A percentile compares a stretch with the other conserved stretches of the same genome.
Evolutionary conservation across 2,797 vertebrate genomes (phyloP).

Genomic region (Acipenser transmontanus): DNA sequence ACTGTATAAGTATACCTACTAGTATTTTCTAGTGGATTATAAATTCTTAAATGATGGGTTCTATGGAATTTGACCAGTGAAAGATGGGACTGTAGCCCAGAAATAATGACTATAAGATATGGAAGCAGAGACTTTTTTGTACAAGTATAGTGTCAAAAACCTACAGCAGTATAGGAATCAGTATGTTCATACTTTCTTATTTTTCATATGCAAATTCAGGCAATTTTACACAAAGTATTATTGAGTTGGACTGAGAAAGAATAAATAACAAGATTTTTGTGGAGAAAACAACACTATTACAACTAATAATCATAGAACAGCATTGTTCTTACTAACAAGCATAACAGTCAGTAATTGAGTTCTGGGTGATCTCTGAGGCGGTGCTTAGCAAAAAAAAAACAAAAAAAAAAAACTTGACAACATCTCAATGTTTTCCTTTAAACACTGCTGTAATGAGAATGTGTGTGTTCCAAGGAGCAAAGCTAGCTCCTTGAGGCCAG

Average conservation of each 20-base stretch:
- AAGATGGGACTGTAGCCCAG: too few species aligned
- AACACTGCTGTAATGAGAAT: slow-evolving; percentile 48
- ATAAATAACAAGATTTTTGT: slow-evolving; percentile 42
- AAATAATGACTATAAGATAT: too few species aligned
- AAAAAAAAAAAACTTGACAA: slow-evolving; percentile 41
- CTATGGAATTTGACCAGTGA: too few species aligned
- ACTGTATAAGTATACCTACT: too few species aligned
- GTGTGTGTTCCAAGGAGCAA: slow-evolving; percentile 37
- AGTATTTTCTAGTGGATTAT: too few species aligned
- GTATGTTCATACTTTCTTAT: too few species aligned
- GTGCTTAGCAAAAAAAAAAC: slow-evolving; percentile 35
- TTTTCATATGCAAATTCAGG: too few species aligned
- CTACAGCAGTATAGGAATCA: too few species aligned
- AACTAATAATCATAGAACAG: slow-evolving; percentile 40
- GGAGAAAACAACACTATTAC: slow-evolving; percentile 51
- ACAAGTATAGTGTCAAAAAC: too few species aligned
- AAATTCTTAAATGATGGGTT: too few species aligned
- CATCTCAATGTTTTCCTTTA: slow-evolving; percentile 46
- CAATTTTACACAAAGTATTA: slow-evolving; percentile 11
- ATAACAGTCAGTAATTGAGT: slow-evolving; percentile 50
- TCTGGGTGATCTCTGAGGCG: slow-evolving; percentile 53
- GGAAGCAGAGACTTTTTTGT: too few species aligned
- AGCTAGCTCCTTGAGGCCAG: slow-evolving; percentile 38
- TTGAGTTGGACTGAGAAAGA: slow-evolving; percentile 22
- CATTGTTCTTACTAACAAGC: slow-evolving; percentile 52